These are phyloP conservation scores for Lasioglossum zephyrum DNA, from an alignment of 2,888 invertebrate genomes.

Conservation along the genomic window DNA sequence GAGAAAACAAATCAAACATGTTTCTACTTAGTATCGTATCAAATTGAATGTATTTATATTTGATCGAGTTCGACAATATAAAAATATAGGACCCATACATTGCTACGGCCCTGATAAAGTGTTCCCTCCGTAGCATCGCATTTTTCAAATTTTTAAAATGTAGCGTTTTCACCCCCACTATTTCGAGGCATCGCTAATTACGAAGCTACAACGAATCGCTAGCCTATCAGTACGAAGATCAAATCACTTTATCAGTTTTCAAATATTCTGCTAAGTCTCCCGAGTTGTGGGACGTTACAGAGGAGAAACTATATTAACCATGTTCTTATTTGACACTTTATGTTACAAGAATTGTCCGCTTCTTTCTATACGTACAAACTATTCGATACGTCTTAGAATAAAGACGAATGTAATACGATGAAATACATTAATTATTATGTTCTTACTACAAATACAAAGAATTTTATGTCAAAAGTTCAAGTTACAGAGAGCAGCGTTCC, in stretches of 20 bases:
- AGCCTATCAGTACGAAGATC: neutral
- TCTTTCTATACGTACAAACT: neutral
- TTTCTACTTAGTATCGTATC: slow-evolving; percentile 10
- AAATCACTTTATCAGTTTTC: neutral
- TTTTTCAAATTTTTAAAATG: neutral
- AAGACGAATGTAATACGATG: neutral
- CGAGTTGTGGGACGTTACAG: neutral
- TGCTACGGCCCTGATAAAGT: neutral
- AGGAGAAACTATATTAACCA: neutral
- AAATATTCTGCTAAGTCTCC: neutral
- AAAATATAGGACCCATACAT: neutral
- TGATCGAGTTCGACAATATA: neutral
- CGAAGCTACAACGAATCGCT: neutral
- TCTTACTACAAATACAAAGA: neutral
- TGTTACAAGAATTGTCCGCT: neutral
- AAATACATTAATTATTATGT: slow-evolving; percentile 1
- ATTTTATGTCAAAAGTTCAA: neutral
- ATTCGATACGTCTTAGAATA: neutral
- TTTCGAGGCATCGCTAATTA: neutral
- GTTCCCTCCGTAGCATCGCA: neutral
- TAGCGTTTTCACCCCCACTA: neutral
- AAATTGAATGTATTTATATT: slow-evolving; percentile 10
- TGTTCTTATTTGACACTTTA: neutral
- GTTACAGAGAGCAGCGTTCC: neutral
- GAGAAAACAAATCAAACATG: neutral